Base-by-base conservation (phyloP, 2,888 invertebrate genomes). In the Rambutsinella grinnellia region DNA sequence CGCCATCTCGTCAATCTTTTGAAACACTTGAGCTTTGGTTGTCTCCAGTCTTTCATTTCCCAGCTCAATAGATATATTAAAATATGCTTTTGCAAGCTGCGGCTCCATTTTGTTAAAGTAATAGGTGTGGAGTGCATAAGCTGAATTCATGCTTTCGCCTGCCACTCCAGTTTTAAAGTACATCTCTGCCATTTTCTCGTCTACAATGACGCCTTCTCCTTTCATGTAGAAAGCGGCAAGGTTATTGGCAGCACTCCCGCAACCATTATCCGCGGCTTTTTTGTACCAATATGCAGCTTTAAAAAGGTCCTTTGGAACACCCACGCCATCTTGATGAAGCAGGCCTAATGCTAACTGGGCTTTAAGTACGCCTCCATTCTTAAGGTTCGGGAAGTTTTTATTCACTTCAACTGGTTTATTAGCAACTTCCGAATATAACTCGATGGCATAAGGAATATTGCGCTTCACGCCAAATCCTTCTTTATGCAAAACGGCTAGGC, bases 381-480 rank as follows among this genome's bases (percentile, higher is more conserved):
- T 19, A 0, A 76, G 24, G 0, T 71, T 75, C 2, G 76, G 15
- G 1, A 67, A 17, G 21, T 62, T 58, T 56, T 71, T 13, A 8
- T 26, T 6, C 8, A 19, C 51, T 5, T n/a, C 13, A 23, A 27
- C 2, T 10, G 63, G 27, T 23, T 53, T 49, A 24, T 58, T 17
- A 1, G 76, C 68, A n/a, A 57, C 63, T 44, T 47, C 0, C 8
- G 8, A 2, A 15, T 19, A 26, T 3, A 57, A n/a, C n/a, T 28
- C 6, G 10, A 47, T 19, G 6, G 57, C 63, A 13, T 71, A 8
- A 0, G 2, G 2, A 10, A 69, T 8, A 47, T 76, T 53, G 27
- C 28, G 51, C 26, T 51, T 6, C 1, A 79, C 74, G 0, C 81
- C 81, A 53, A 61, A 51, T 1, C 79, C 81, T 3, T 60, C 57